phyloP scores from a whole-genome alignment of 2,113 vertebrate species.

The Malurus melanocephalus region DNA sequence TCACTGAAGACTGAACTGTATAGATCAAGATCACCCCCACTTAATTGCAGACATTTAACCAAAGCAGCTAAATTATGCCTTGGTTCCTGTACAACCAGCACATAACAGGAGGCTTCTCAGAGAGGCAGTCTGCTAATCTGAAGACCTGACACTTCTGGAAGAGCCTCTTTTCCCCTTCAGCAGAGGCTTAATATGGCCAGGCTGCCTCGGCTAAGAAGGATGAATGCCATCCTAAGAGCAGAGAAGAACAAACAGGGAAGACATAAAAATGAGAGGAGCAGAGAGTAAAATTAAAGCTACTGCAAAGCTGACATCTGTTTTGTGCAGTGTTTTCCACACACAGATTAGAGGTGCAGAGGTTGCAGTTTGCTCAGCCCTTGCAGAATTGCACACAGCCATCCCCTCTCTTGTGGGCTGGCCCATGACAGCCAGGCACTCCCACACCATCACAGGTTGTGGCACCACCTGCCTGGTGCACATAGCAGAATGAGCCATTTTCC shows the following conservation, averaged over 20 bases:
- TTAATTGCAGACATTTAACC: background rate
- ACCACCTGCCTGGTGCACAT: background rate
- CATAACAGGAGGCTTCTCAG: background rate
- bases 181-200: background rate
- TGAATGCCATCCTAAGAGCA: background rate
- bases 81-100: background rate
- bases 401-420: background rate
- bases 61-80: background rate
- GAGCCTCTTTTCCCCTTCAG: background rate
- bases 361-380: background rate
- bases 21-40: background rate
- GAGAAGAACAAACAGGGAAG: background rate
- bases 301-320: background rate
- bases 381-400: background rate
- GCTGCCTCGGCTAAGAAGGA: background rate
- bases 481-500: background rate
- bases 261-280: background rate
- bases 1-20: background rate
- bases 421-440: background rate
- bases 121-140: background rate
- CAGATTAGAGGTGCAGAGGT: background rate
- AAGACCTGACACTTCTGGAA: background rate
- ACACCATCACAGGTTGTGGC: rapidly evolving
- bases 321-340: background rate
- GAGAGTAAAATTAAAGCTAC: background rate